Percentiles rank a stretch among this genome's conserved stretches.
These are phyloP conservation scores for Chrysolina haemoptera DNA, from an alignment of 2,888 invertebrate genomes.

Conservation along the genomic window DNA sequence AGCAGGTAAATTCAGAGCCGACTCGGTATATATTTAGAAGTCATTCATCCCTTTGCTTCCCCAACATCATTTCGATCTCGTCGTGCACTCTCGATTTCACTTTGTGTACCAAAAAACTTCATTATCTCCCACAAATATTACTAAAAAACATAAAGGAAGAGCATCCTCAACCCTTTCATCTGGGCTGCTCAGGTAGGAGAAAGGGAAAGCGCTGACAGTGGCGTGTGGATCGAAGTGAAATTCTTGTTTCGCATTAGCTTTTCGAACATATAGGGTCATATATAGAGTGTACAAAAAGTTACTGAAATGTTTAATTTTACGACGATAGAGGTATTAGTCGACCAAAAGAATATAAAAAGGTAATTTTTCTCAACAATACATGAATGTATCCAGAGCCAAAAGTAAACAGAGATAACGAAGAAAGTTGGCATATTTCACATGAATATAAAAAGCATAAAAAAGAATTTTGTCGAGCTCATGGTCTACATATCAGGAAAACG, in stretches of 20 bases:
- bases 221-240: neutral
- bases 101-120: constrained; percentile 34
- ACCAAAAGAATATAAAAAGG: no score
- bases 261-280: neutral
- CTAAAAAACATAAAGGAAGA: constrained; percentile 31
- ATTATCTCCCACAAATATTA: constrained; percentile 40
- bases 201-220: constrained; percentile 14
- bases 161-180: constrained; percentile 32
- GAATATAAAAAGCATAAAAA: no score
- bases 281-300: no score
- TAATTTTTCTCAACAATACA: no score
- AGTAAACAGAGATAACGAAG: no score
- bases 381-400: no score
- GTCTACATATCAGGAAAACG: no score
- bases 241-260: neutral
- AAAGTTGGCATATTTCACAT: no score
- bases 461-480: no score
- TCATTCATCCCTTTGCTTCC: constrained; percentile 23
- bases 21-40: constrained; percentile 20
- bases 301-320: no score
- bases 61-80: constrained; percentile 26
- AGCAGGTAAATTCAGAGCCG: constrained; percentile 5
- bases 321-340: no score
- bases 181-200: constrained; percentile 31
- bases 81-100: constrained; percentile 29